phyloP scores from a whole-genome alignment of 2,888 invertebrate genomes.

The Oegoconia quadripuncta region DNA sequence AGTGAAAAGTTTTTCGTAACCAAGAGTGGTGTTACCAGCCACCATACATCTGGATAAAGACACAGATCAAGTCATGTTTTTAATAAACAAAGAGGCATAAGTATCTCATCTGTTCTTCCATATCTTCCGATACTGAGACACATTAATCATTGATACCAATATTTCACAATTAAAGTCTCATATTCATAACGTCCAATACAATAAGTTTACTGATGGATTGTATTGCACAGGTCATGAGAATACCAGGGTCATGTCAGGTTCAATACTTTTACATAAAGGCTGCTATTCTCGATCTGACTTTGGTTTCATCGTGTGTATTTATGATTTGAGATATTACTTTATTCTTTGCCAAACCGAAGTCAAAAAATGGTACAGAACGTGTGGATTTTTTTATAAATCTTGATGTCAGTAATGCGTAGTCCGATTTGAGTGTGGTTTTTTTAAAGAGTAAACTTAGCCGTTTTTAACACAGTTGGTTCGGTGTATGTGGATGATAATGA shows the following conservation, averaged over 20 bases:
- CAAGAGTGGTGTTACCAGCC: too few relatives aligned
- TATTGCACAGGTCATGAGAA: constrained; percentile 25
- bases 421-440: too few relatives aligned
- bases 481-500: too few relatives aligned
- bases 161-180: constrained; percentile 9
- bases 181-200: constrained; percentile 20
- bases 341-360: constrained; percentile 29
- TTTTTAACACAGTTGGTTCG: too few relatives aligned
- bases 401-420: too few relatives aligned
- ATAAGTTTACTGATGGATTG: constrained; percentile 21
- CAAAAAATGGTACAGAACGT: too few relatives aligned
- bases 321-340: constrained; percentile 1
- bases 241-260: constrained; percentile 15
- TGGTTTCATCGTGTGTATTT: neutral
- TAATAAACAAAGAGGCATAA: neutral
- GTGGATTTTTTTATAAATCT: too few relatives aligned
- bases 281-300: constrained; percentile 16
- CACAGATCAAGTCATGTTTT: too few relatives aligned
- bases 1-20: too few relatives aligned
- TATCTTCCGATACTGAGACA: neutral
- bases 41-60: too few relatives aligned
- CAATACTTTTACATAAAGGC: constrained; percentile 12
- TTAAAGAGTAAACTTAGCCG: too few relatives aligned
- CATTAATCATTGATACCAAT: constrained; percentile 7
- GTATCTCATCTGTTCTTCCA: neutral